Conservation (phyloP, 2,888 invertebrate genomes). For the Malachius bipustulatus region DNA sequence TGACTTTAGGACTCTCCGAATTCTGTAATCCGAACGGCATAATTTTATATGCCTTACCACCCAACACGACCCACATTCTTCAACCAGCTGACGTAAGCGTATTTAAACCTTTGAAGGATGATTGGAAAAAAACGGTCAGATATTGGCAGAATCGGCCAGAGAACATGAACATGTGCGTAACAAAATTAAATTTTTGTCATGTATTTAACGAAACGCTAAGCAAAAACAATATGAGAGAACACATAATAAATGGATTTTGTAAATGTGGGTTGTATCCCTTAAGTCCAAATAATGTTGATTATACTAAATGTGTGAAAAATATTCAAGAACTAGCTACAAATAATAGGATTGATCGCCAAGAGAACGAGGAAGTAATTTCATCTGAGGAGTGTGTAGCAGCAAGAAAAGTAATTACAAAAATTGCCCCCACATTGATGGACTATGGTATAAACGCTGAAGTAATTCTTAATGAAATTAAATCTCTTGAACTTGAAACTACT, state of each 20-base stretch:
- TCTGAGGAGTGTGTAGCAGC: too few relatives aligned
- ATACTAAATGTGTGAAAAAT: too few relatives aligned
- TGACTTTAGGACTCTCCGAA: too few relatives aligned
- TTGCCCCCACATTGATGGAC: not conserved
- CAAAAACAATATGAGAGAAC: conserved; percentile 9
- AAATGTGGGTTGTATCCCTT: conserved; percentile 19
- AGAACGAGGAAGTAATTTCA: too few relatives aligned
- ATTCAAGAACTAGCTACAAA: too few relatives aligned
- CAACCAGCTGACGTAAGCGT: too few relatives aligned
- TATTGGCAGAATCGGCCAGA: conserved; percentile 12
- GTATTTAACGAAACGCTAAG: conserved; percentile 15
- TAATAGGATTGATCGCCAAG: too few relatives aligned
- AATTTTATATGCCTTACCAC: too few relatives aligned
- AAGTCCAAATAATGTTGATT: too few relatives aligned
- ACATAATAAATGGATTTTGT: conserved; percentile 15
- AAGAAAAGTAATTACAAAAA: not conserved
- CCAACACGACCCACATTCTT: too few relatives aligned
- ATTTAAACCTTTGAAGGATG: too few relatives aligned
- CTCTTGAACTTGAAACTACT: not conserved
- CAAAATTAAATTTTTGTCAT: conserved; percentile 18
- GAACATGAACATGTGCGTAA: conserved; percentile 10
- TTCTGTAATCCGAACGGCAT: too few relatives aligned
- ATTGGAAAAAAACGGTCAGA: conserved; percentile 17
- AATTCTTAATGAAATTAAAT: conserved; percentile 1
- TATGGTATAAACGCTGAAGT: conserved; percentile 4